Evolutionary conservation across 2,888 invertebrate species (phyloP), one percentile per base, ranked within the genome.

Genomic region (Erpobdella octoculata): DNA sequence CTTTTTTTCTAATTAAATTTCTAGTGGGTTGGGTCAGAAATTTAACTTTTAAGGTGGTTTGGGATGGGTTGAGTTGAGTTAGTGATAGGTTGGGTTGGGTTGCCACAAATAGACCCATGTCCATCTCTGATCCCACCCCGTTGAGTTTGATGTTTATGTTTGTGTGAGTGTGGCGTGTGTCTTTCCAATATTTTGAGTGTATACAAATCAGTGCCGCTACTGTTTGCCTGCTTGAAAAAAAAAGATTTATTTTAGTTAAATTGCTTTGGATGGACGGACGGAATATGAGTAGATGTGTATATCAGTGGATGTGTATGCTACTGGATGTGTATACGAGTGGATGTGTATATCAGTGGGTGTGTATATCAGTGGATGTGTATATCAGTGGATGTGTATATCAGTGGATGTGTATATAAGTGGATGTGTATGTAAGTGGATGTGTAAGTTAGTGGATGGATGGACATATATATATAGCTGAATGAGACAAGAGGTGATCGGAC

Each of bases 271-370:
- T 9, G 12, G 48, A 48, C 48, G 48, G 48, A 48, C 48, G 12
- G 48, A 48, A 18, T 18, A 48, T 21, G 18, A 25, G 58, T 67
- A 41, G 65, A 58, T 67, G 41, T 31, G 36, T 53, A 25, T 28
- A 48, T 67, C n/a, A 28, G 28, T 9, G 53, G 53, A 53, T 46
- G 46, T 2, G 21, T 46, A n/a, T n/a, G n/a, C n/a, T n/a, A n/a
- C n/a, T n/a, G n/a, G n/a, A n/a, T n/a, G n/a, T n/a, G n/a, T n/a
- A n/a, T 71, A 66, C 66, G 28, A 46, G 21, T 28, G 21, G 31
- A 66, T 66, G 33, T 68, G 48, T 68, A 46, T 25, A 58, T 68
- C 35, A 36, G 31, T 67, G 58, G 38, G 28, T 71, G 46, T 64
- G 33, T 64, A 35, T 65, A 31, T 64, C 28, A 59, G 38, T 48